Evolutionary conservation across 2,113 vertebrate species (phyloP), one percentile per base, ranked within the genome.

Genomic region (Rattus norvegicus): DNA sequence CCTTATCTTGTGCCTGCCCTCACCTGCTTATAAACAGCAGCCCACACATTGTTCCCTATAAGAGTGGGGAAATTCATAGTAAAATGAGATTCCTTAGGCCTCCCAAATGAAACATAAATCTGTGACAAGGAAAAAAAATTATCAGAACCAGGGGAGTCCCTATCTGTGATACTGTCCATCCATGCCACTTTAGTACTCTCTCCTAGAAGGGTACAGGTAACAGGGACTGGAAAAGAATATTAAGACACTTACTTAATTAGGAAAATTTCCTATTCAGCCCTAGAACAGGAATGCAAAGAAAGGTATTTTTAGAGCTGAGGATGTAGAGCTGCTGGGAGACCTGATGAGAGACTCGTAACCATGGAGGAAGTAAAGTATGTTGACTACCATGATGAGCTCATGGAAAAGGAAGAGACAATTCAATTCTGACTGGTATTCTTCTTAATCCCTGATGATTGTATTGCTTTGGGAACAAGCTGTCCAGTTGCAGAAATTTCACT

Each of bases 41-140:
- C 43, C 43, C 43, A 43, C 43, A 39, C 47, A 19, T 1, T 43
- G 20, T 1, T 81, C 19, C 4, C 17, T 33, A 0, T 8, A 11
- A 22, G 26, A 39, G 28, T 20, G 19, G 1, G 36, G 1, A 33
- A 88, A 33, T 14, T 43, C 61, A 11, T 1, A 33, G 36, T 0
- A 67, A 0, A 17, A 11, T 8, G 19, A 49, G 16, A 0, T n/a
- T 80, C 49, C 26, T 2, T 17, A 30, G 5, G 16, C 69, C 7
- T 85, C 5, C 43, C 14, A 7, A 1, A 1, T 0, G 11, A 26
- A 5, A n/a, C 49, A 59, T 69, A 24, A 6, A 54, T 3, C 14
- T 26, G 17, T 70, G 61, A 39, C 3, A 26, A 0, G 56, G 28
- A 14, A 80, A 1, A 1, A 75, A 56, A 24, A 7, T 10, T 52